Percentiles rank a stretch among this genome's conserved stretches.
These are phyloP conservation scores for Plebejus anna DNA, from an alignment of 2,888 invertebrate species.

Conservation along the genomic window DNA sequence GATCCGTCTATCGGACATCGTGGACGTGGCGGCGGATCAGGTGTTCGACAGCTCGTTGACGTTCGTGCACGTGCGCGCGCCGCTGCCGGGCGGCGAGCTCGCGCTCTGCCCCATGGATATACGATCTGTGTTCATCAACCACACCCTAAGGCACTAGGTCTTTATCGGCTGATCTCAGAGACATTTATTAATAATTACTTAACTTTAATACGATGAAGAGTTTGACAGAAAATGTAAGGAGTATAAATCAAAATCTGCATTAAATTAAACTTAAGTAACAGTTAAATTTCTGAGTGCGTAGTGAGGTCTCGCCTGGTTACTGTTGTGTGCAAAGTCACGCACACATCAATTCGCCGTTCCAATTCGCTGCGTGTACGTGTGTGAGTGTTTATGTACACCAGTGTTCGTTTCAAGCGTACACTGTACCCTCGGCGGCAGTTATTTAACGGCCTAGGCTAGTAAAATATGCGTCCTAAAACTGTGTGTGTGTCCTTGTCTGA, in stretches of 20 bases:
- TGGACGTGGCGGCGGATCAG: conserved; percentile 58
- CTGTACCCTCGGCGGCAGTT: not conserved
- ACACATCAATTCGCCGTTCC: not conserved
- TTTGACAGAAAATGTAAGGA: not conserved
- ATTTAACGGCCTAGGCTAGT: not conserved
- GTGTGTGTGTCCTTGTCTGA: not conserved
- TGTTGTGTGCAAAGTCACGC: not conserved
- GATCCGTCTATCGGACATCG: conserved; percentile 72
- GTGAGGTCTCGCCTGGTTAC: not conserved
- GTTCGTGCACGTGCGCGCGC: conserved; percentile 59
- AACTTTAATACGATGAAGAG: not conserved
- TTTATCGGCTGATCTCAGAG: not conserved
- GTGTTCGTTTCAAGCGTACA: not conserved
- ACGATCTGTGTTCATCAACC: conserved; percentile 72
- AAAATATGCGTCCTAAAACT: too few relatives aligned
- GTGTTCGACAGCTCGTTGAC: conserved; percentile 76
- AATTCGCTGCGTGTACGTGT: not conserved
- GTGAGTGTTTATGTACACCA: not conserved
- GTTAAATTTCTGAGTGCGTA: not conserved
- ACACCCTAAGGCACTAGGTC: conserved; percentile 47
- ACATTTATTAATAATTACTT: not conserved
- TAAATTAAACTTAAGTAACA: not conserved
- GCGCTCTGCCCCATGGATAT: conserved; percentile 81
- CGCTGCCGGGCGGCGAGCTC: conserved; percentile 48
- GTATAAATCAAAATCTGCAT: not conserved